phyloP scores from a whole-genome alignment of 1,140 invertebrate species.

The Colletes gigas region DNA sequence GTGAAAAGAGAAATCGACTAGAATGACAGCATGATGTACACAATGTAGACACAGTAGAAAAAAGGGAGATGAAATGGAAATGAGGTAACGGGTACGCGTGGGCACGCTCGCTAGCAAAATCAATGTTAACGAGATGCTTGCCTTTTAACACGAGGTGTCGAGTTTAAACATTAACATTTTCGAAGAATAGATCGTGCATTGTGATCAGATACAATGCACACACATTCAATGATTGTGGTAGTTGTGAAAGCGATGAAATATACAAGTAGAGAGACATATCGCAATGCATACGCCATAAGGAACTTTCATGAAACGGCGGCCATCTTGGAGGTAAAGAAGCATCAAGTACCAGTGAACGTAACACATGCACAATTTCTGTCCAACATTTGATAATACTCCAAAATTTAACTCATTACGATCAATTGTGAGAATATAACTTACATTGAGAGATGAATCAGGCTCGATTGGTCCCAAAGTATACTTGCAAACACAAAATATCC shows the following conservation, averaged over 20 bases:
- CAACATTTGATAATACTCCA: slow-evolving; percentile 15
- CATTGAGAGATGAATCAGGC: slow-evolving; percentile 62
- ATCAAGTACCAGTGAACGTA: slow-evolving; percentile 62
- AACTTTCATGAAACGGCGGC: slow-evolving; percentile 69
- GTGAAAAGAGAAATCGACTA: background rate
- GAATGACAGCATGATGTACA: background rate
- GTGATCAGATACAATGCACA: background rate
- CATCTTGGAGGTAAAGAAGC: slow-evolving; percentile 73
- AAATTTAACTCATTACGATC: slow-evolving; percentile 21
- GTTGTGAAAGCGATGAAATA: slow-evolving; percentile 19
- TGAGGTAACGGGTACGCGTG: slow-evolving; percentile 28
- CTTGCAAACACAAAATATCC: slow-evolving; percentile 63
- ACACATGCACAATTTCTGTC: slow-evolving; percentile 66
- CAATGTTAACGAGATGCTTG: slow-evolving; percentile 11
- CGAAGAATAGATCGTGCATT: slow-evolving; percentile 5
- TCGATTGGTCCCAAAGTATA: slow-evolving; percentile 70
- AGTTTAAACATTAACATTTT: background rate
- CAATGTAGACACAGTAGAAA: background rate
- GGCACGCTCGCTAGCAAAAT: slow-evolving; percentile 33
- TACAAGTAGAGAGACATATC: slow-evolving; percentile 13
- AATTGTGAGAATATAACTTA: slow-evolving; percentile 62
- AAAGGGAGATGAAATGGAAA: slow-evolving; percentile 30
- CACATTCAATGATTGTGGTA: background rate
- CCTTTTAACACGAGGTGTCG: background rate
- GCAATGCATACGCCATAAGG: slow-evolving; percentile 66